phyloP scores from a whole-genome alignment of 2,113 vertebrate genomes.

The Amia ocellicauda region DNA sequence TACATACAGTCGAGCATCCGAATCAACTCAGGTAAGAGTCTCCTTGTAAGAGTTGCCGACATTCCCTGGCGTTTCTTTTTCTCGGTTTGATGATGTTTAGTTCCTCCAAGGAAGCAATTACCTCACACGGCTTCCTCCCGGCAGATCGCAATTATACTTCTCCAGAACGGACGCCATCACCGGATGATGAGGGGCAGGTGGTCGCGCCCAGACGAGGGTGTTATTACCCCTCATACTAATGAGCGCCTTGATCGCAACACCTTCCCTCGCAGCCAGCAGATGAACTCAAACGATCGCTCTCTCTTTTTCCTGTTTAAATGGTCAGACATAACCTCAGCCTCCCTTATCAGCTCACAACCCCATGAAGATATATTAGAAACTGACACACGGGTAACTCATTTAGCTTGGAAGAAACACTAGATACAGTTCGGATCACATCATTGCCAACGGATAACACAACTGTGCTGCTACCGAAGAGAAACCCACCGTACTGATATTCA shows the following conservation, averaged over 20 bases:
- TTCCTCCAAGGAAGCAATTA: conserved; percentile 3
- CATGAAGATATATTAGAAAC: no score
- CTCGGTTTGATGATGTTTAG: not conserved
- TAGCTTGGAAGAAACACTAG: no score
- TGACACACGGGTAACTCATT: no score
- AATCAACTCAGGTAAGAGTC: no score
- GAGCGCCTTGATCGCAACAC: not conserved
- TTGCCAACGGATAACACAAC: no score
- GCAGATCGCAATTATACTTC: conserved; percentile 8
- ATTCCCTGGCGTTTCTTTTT: no score
- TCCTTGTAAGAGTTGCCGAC: no score
- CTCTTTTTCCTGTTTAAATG: not conserved
- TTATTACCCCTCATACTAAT: conserved; percentile 16
- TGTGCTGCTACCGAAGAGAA: no score
- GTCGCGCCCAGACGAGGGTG: not conserved
- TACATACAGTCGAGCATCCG: no score
- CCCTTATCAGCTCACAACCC: no score
- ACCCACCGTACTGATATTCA: no score
- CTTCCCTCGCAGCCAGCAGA: not conserved
- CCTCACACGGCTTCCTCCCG: not conserved
- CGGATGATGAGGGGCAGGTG: not conserved
- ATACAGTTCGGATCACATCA: no score
- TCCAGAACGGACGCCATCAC: not conserved
- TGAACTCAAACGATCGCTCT: not conserved
- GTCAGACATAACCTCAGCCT: not conserved